Evolutionary conservation across 2,797 vertebrate species (phyloP).

Genomic region (Mormyrus hasselquistii): DNA sequence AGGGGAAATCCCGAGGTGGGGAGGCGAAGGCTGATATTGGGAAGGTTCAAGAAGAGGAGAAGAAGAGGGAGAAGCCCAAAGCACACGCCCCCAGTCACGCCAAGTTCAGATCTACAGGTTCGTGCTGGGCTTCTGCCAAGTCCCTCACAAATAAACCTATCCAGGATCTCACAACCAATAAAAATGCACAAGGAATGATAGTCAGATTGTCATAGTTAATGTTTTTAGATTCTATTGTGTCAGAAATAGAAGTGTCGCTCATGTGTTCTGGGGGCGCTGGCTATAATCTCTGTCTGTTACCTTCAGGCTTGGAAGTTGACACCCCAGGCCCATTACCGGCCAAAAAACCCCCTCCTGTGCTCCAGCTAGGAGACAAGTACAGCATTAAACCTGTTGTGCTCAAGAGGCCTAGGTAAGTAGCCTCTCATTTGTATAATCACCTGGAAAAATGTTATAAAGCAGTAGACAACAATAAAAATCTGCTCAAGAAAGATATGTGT

Average conservation of each 20-base stretch:
- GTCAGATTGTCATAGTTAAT: neutral
- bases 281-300: neutral
- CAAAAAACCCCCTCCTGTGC: slow-evolving; percentile 68
- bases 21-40: slow-evolving; percentile 60
- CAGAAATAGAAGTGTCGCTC: neutral
- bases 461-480: neutral
- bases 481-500: neutral
- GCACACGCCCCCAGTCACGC: slow-evolving; percentile 86
- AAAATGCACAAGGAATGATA: neutral
- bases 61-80: slow-evolving; percentile 87
- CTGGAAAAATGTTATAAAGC: neutral
- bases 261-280: neutral
- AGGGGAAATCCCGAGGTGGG: slow-evolving; percentile 60
- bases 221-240: neutral
- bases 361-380: slow-evolving; percentile 80
- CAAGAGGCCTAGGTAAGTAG: slow-evolving; percentile 77
- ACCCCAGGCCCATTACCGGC: slow-evolving; percentile 62
- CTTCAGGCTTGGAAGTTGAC: slow-evolving; percentile 80
- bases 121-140: neutral
- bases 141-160: neutral
- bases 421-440: neutral
- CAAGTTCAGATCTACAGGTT: slow-evolving; percentile 90
- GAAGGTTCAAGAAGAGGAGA: slow-evolving; percentile 71
- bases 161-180: neutral
- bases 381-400: slow-evolving; percentile 83